Evolutionary conservation across 2,888 invertebrate genomes (phyloP), one percentile per base, ranked within the genome.

Genomic region (Phania funesta): DNA sequence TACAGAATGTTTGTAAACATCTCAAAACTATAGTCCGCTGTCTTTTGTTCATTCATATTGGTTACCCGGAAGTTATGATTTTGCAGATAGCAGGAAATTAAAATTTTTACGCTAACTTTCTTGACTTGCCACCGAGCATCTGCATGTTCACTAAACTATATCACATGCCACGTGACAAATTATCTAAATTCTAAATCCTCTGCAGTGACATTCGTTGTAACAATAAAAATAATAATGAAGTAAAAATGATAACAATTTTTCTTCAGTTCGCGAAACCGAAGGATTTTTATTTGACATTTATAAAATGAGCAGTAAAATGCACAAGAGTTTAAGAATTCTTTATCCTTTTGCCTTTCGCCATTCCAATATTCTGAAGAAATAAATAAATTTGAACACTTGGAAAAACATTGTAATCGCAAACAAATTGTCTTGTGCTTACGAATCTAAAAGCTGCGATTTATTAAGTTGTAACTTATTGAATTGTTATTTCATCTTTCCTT

Each of bases 121-220:
- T n/a, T n/a, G n/a, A n/a, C n/a, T n/a, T n/a, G n/a, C n/a, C n/a
- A n/a, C n/a, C n/a, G n/a, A n/a, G n/a, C n/a, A n/a, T n/a, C n/a
- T n/a, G n/a, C n/a, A n/a, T n/a, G n/a, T n/a, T n/a, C n/a, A n/a
- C n/a, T n/a, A n/a, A n/a, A n/a, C n/a, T n/a, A n/a, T n/a, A n/a
- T n/a, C 48, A 85, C 84, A 13, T 85, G 84, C 26, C 44, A 80
- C 22, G 84, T 0, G n/a, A 38, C n/a, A 38, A n/a, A 38, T n/a
- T 38, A 4, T 38, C 4, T 4, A 38, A 2, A 38, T 4, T 38
- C 4, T n/a, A 2, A 3, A 11, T 38, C 13, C 11, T 9, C 11
- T 1, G 3, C 35, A 38, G n/a, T 38, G 2, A 11, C 4, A 3
- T 2, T 38, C 9, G 0, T 0, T 4, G 11, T 35, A 11, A 11